Evolutionary conservation across 92 coral and sea anemone species (phyloP).

Genomic region (Anthopleura xanthogrammica): DNA sequence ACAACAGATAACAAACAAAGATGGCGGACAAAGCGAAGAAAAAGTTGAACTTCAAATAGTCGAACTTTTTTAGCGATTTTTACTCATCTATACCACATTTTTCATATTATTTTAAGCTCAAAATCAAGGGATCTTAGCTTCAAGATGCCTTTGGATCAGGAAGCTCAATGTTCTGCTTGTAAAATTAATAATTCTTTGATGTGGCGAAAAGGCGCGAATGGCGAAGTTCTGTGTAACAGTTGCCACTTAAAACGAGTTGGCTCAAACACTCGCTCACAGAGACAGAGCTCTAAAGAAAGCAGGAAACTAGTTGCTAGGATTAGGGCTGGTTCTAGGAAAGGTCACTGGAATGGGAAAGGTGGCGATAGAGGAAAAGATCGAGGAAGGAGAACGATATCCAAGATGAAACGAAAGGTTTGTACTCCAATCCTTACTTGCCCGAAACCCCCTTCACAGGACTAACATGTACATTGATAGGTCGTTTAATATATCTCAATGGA

Average conservation of each 20-base stretch:
- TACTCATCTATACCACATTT: not conserved
- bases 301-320: constrained; percentile 81
- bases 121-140: not conserved
- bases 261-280: constrained; percentile 82
- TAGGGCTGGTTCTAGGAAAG: constrained; percentile 84
- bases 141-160: constrained; percentile 76
- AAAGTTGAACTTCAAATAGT: not conserved
- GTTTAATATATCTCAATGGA: too few relatives aligned
- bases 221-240: constrained; percentile 97
- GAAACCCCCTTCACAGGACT: too few relatives aligned
- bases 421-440: too few relatives aligned
- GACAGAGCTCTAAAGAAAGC: constrained; percentile 89
- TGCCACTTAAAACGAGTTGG: constrained; percentile 95
- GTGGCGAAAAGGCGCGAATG: constrained; percentile 96
- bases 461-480: too few relatives aligned
- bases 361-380: constrained; percentile 86
- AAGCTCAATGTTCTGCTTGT: constrained; percentile 95
- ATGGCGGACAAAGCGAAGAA: constrained; percentile 11
- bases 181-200: constrained; percentile 88
- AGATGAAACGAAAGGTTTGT: constrained; percentile 76
- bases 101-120: not conserved
- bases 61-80: not conserved
- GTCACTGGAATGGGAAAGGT: constrained; percentile 85
- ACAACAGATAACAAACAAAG: not conserved
- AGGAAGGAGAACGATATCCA: constrained; percentile 72